phyloP scores from a whole-genome alignment of 2,797 vertebrate species.

The Setipinna tenuifilis region DNA sequence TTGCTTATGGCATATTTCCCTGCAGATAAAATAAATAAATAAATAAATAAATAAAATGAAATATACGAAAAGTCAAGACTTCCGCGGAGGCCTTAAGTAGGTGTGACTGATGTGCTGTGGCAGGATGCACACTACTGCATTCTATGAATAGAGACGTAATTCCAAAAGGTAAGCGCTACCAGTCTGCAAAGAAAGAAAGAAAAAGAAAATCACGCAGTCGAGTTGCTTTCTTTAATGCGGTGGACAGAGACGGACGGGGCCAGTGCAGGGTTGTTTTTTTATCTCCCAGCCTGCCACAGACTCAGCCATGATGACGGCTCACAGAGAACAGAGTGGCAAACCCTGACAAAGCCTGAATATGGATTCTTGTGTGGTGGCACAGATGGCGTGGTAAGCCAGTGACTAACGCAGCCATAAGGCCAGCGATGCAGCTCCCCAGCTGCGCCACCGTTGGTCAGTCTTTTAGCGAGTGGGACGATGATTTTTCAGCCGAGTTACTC shows the following conservation, averaged over 20 bases:
- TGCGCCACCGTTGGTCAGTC: not conserved
- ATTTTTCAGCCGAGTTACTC: not conserved
- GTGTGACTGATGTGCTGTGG: not conserved
- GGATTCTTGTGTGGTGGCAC: conserved; percentile 16
- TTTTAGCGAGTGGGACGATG: not conserved
- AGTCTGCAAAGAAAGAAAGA: not conserved
- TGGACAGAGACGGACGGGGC: not conserved
- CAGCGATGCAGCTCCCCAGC: not conserved
- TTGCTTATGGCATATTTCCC: not conserved
- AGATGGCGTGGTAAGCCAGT: conserved; percentile 26
- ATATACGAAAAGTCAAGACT: not conserved
- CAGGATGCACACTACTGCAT: not conserved
- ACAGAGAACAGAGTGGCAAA: not conserved
- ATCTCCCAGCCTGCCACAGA: not conserved
- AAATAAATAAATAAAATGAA: no score
- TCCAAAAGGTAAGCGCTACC: not conserved
- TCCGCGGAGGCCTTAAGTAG: not conserved
- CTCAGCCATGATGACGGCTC: not conserved
- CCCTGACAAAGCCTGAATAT: not conserved
- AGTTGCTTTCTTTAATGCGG: not conserved
- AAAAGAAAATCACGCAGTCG: not conserved
- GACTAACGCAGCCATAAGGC: conserved; percentile 21
- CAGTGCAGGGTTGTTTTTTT: not conserved
- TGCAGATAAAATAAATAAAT: not conserved
- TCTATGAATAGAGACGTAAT: not conserved